Percentiles rank a stretch among this genome's conserved stretches.
These are phyloP conservation scores for Molossus alvarezi DNA, from an alignment of 2,797 vertebrate genomes.

Conservation along the genomic window DNA sequence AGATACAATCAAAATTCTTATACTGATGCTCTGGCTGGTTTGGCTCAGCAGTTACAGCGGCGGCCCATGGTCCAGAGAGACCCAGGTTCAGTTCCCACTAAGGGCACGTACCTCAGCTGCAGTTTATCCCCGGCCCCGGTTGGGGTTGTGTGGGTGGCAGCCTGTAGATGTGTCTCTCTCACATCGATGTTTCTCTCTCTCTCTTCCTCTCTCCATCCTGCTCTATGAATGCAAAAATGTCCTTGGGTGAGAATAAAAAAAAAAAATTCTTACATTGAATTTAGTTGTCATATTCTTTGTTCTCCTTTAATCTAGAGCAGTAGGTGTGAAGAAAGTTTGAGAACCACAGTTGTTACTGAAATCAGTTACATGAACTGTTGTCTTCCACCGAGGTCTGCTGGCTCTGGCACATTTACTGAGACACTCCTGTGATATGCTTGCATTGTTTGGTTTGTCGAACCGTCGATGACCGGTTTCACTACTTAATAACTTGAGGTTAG, in stretches of 20 bases:
- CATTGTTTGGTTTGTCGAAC: neutral
- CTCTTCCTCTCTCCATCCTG: too few relatives aligned
- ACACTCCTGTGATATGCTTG: neutral
- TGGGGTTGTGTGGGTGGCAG: too few relatives aligned
- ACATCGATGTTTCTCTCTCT: too few relatives aligned
- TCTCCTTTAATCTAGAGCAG: neutral
- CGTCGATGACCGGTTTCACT: neutral
- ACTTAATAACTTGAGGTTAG: neutral
- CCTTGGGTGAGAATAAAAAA: too few relatives aligned
- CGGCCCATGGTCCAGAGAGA: neutral
- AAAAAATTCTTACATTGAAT: neutral
- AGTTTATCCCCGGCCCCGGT: too few relatives aligned
- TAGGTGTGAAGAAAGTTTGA: neutral
- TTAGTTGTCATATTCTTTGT: neutral
- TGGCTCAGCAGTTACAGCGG: neutral
- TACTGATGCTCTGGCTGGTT: neutral
- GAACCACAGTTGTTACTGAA: neutral
- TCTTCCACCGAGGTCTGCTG: neutral
- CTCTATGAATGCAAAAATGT: too few relatives aligned
- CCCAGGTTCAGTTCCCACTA: too few relatives aligned
- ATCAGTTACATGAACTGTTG: neutral
- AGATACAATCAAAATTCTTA: neutral
- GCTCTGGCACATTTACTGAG: neutral
- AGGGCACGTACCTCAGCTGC: too few relatives aligned
- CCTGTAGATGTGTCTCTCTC: too few relatives aligned